A percentile compares a stretch with the other conserved stretches of the same genome.
phyloP scores from a whole-genome alignment of 2,888 invertebrate genomes.

The Scaeva pyrastri region DNA sequence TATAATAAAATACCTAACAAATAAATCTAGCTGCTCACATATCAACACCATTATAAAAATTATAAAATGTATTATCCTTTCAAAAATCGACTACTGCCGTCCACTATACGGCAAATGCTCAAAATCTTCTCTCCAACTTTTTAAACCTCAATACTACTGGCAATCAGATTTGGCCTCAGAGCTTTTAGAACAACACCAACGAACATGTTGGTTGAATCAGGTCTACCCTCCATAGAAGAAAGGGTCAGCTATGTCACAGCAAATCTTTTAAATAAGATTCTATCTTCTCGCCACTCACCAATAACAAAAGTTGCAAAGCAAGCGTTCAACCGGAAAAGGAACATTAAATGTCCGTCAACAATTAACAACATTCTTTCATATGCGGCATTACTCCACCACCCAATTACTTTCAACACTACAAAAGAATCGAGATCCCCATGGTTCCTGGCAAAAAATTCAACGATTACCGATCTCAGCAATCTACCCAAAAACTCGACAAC shows the following conservation, averaged over 20 bases:
- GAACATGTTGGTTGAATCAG: neutral
- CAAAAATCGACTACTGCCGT: too few relatives aligned
- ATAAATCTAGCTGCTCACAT: too few relatives aligned
- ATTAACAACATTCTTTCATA: neutral
- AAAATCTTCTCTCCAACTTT: conserved; percentile 17
- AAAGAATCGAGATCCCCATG: too few relatives aligned
- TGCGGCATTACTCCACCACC: neutral
- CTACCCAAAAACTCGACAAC: neutral
- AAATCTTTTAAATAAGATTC: conserved; percentile 37
- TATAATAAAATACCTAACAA: too few relatives aligned
- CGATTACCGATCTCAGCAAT: neutral
- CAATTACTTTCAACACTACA: neutral
- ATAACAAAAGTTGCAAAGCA: neutral
- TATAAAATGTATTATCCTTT: too few relatives aligned
- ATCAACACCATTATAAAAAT: too few relatives aligned
- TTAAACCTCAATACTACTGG: conserved; percentile 43
- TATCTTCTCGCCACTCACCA: conserved; percentile 10
- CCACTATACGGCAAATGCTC: conserved; percentile 54
- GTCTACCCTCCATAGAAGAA: neutral
- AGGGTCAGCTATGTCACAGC: conserved; percentile 14
- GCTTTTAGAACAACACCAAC: conserved; percentile 3
- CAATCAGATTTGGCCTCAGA: conserved; percentile 38
- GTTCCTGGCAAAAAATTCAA: too few relatives aligned
- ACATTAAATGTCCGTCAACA: conserved; percentile 6
- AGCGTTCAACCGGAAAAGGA: neutral